phyloP scores from a whole-genome alignment of 2,113 vertebrate species.

The Sorex fumeus region DNA sequence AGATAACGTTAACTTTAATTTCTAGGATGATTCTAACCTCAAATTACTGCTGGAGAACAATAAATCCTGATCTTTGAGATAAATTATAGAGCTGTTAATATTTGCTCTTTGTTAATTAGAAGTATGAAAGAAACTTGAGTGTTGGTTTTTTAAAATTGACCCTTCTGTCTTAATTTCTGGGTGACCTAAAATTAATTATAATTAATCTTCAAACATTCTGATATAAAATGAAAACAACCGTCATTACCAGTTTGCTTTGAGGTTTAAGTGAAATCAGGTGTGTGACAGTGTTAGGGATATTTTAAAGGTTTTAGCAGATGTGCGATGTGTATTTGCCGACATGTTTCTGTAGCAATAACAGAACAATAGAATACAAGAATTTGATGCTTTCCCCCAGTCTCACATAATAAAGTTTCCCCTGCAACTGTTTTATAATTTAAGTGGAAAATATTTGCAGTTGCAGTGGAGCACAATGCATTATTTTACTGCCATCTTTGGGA shows the following conservation, averaged over 20 bases:
- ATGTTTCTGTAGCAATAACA: background rate
- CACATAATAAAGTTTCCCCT: background rate
- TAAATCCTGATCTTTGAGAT: background rate
- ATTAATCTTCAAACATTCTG: background rate
- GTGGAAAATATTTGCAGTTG: slow-evolving; percentile 42
- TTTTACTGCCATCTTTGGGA: slow-evolving; percentile 80
- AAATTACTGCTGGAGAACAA: slow-evolving; percentile 8
- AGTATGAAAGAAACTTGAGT: background rate
- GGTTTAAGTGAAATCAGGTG: slow-evolving; percentile 44
- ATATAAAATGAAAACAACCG: slow-evolving; percentile 51
- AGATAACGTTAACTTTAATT: background rate
- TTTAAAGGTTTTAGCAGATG: slow-evolving; percentile 31
- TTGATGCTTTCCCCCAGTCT: background rate
- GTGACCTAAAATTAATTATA: slow-evolving; percentile 8
- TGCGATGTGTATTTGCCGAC: slow-evolving; percentile 20
- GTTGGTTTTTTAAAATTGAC: slow-evolving; percentile 26
- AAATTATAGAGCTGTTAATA: background rate
- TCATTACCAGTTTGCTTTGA: background rate
- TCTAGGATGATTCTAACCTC: background rate
- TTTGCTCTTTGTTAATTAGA: slow-evolving; percentile 36
- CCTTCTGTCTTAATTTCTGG: background rate
- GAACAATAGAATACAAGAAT: slow-evolving; percentile 13
- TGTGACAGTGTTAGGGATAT: background rate
- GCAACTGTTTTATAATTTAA: slow-evolving; percentile 37
- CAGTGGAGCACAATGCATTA: background rate